Percentiles rank a stretch among this genome's conserved stretches.
Conservation (phyloP, 2,797 vertebrate species). For the Helostoma temminkii region DNA sequence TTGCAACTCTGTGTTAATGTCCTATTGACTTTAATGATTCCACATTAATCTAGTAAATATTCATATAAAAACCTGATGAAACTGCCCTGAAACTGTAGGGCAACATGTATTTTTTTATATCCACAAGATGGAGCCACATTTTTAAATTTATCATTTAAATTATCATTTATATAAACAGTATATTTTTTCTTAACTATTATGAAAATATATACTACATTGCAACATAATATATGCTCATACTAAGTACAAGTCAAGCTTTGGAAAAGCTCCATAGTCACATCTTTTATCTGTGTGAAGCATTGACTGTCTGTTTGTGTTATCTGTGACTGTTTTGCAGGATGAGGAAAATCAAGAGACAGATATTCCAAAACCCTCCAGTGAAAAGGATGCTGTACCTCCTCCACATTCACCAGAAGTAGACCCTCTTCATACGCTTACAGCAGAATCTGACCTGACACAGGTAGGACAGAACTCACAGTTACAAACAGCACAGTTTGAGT, state of each 20-base stretch:
- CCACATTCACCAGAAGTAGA: constrained; percentile 3
- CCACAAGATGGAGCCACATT: constrained; percentile 18
- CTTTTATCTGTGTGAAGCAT: constrained; percentile 3
- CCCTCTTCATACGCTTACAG: background rate
- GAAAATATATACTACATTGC: background rate
- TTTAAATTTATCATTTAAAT: background rate
- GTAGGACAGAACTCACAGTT: constrained; percentile 17
- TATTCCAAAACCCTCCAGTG: constrained; percentile 13
- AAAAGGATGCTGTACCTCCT: constrained; percentile 24
- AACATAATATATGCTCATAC: background rate
- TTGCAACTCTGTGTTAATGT: too few species aligned
- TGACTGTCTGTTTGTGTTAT: too few species aligned
- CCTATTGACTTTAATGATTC: too few species aligned
- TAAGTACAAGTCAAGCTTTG: constrained; percentile 4
- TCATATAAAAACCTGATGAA: too few species aligned
- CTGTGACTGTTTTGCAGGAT: constrained; percentile 32
- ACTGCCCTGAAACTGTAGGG: too few species aligned
- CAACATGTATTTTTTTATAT: background rate
- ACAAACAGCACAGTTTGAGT: background rate
- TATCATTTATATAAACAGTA: background rate
- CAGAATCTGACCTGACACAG: constrained; percentile 42
- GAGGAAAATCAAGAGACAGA: constrained; percentile 25
- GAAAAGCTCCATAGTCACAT: background rate
- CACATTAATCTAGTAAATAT: too few species aligned
- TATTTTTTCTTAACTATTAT: background rate